Conservation (phyloP, 2,113 vertebrate species). For the Oreotrochilus melanogaster region DNA sequence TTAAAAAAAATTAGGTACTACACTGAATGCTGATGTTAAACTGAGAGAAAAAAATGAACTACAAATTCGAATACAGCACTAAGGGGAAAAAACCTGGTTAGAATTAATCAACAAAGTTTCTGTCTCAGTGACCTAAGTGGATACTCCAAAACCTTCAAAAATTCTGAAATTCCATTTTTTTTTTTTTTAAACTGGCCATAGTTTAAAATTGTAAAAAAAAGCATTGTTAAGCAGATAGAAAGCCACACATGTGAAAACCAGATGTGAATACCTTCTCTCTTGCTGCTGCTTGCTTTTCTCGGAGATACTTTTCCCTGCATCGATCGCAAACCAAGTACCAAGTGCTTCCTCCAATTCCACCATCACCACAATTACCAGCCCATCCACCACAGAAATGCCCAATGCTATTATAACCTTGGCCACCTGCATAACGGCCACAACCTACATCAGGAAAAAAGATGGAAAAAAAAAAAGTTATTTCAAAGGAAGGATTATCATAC, state of each 20-base stretch:
- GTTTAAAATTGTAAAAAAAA: neutral
- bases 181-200: neutral
- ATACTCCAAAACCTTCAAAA: neutral
- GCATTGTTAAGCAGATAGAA: neutral
- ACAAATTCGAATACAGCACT: neutral
- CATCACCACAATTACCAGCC: constrained; percentile 98
- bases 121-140: neutral
- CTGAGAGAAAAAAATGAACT: neutral
- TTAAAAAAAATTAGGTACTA: neutral
- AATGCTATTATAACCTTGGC: constrained; percentile 98
- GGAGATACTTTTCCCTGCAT: constrained; percentile 96
- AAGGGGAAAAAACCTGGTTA: neutral
- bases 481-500: neutral
- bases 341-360: constrained; percentile 97
- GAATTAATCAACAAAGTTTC: neutral
- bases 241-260: neutral
- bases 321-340: constrained; percentile 98
- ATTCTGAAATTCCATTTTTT: neutral
- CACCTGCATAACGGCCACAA: constrained; percentile 96
- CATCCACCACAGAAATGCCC: constrained; percentile 98
- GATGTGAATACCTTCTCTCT: constrained; percentile 90
- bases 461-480: neutral
- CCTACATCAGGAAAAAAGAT: constrained; percentile 72
- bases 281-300: constrained; percentile 96
- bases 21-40: neutral